Evolutionary conservation across 2,888 invertebrate species (phyloP), one percentile per base, ranked within the genome.

Genomic region (Acholoe squamosa): DNA sequence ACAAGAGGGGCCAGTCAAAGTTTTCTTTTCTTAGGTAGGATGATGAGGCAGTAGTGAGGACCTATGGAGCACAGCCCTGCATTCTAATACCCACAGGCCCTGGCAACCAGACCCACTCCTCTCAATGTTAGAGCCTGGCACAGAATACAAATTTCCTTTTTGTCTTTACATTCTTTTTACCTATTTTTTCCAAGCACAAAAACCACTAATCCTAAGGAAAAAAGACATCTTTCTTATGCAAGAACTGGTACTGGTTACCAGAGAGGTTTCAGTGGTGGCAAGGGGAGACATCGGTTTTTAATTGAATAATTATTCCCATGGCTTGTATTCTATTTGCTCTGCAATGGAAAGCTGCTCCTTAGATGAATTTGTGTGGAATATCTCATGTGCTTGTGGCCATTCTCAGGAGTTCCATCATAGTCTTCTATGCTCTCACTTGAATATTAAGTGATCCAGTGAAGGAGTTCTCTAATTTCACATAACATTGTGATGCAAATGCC

Each of bases 1-100:
- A 61, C 61, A 61, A 61, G 71, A 71, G n/a, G 14, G 61, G n/a
- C 25, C 71, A 71, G 28, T n/a, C 19, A 71, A 71, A 71, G 71
- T 28, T 71, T 25, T 71, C 71, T 71, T 71, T 71, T 16, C 16
- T 19, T 19, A 19, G 19, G 61, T 61, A 43, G 43, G 43, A 43
- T 43, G 43, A 10, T 3, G 43, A 43, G 43, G 43, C 43, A 43
- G 43, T 0, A 19, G 61, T 12, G 61, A 19, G 22, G 61, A 7
- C 61, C 14, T 61, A 28, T 25, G 71, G 28, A 14, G 25, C 3
- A 14, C 71, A n/a, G 71, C 14, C 71, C 25, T 28, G 71, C 71
- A 71, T 71, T 28, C 71, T 71, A 71, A 71, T n/a, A 22, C 25
- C 71, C 31, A 14, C 28, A 71, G 25, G 28, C 71, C 71, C 25